Evolutionary conservation across 2,113 vertebrate species (phyloP).

Genomic region (Uria lomvia): DNA sequence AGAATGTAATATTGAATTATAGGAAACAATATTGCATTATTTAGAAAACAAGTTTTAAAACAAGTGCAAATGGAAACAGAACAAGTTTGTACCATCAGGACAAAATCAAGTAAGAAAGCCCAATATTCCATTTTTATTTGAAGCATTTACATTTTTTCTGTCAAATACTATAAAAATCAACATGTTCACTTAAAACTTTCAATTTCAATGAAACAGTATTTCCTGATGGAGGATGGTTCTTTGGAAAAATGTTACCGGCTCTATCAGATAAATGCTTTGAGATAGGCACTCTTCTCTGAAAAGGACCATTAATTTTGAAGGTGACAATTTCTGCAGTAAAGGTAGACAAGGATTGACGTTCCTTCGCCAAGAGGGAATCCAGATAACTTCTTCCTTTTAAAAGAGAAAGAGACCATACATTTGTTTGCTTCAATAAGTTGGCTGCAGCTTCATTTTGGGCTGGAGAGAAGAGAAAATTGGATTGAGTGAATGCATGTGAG

Average conservation of each 20-base stretch:
- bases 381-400: constrained; percentile 5
- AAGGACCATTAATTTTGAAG: constrained; percentile 54
- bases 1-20: background rate
- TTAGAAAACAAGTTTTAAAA: constrained; percentile 17
- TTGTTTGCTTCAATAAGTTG: constrained; percentile 8
- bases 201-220: background rate
- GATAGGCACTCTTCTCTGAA: constrained; percentile 12
- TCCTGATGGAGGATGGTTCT: background rate
- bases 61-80: background rate
- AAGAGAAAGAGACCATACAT: background rate
- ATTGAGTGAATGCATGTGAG: background rate
- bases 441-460: background rate
- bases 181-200: background rate
- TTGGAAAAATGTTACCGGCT: background rate
- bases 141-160: constrained; percentile 14
- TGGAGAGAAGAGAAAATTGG: background rate
- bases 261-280: constrained; percentile 25
- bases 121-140: background rate
- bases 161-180: constrained; percentile 12
- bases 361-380: background rate
- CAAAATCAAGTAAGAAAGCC: background rate
- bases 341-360: constrained; percentile 8
- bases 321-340: constrained; percentile 40
- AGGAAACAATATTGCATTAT: background rate
- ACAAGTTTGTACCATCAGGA: background rate